Percentiles rank a stretch among this genome's conserved stretches.
Evolutionary conservation across 2,113 vertebrate species (phyloP).

Genomic region (Hemiprocne comata): DNA sequence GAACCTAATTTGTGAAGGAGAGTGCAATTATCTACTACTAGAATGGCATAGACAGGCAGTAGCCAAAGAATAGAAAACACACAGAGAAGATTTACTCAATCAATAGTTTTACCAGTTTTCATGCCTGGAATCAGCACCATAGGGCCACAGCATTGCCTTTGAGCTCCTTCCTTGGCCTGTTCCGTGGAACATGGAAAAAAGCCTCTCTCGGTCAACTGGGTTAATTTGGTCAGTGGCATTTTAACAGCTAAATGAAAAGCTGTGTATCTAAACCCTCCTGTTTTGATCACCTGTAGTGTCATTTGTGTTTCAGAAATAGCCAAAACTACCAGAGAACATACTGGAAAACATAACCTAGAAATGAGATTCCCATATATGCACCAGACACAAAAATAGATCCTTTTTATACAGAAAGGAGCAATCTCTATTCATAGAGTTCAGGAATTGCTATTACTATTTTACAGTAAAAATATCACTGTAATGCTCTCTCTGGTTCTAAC

Average conservation of each 20-base stretch:
- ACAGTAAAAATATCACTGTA: background rate
- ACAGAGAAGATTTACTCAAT: background rate
- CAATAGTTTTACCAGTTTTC: background rate
- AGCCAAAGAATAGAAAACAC: accelerated
- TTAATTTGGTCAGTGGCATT: background rate
- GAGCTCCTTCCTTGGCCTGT: background rate
- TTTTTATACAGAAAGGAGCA: background rate
- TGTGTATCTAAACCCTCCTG: background rate
- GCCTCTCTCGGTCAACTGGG: background rate
- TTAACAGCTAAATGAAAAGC: background rate
- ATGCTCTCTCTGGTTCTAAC: background rate
- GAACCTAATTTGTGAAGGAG: background rate
- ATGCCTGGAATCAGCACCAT: background rate
- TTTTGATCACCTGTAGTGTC: background rate
- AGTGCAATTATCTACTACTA: background rate
- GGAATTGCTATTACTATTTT: background rate
- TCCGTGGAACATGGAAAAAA: background rate
- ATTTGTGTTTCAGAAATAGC: background rate
- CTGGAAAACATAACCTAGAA: background rate
- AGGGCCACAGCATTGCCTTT: background rate
- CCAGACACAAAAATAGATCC: background rate
- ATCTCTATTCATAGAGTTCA: background rate
- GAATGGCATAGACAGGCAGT: background rate
- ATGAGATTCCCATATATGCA: background rate
- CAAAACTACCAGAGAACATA: background rate